Percentiles rank a stretch among this genome's conserved stretches.
Evolutionary conservation across 2,113 vertebrate species (phyloP).

Genomic region (Amphiprion percula): DNA sequence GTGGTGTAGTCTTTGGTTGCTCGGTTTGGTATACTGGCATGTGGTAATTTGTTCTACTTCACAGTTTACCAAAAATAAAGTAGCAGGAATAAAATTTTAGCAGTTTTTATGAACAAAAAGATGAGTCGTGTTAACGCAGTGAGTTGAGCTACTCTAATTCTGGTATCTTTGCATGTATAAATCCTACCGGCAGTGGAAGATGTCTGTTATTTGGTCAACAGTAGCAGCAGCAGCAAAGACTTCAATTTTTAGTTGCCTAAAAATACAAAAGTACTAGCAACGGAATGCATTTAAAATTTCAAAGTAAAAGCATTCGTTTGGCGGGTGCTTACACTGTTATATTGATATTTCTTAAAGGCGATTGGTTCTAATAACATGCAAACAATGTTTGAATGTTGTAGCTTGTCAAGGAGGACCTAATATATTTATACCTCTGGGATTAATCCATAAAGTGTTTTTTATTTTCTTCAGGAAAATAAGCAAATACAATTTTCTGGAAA

Average conservation of each 20-base stretch:
- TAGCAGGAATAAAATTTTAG: neutral
- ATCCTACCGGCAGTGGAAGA: neutral
- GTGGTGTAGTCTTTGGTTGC: neutral
- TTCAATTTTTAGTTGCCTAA: neutral
- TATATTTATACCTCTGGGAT: no score
- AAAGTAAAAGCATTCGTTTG: neutral
- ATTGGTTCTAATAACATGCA: no score
- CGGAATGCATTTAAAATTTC: neutral
- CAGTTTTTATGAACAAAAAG: neutral
- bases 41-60: constrained; percentile 4
- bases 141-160: neutral
- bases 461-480: no score
- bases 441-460: no score
- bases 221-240: neutral
- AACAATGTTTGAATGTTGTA: neutral
- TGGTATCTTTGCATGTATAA: neutral
- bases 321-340: neutral
- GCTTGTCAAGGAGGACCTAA: neutral
- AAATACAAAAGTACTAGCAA: neutral
- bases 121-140: neutral
- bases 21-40: neutral
- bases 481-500: no score
- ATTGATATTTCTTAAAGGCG: no score
- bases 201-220: neutral
- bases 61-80: neutral